Evolutionary conservation across 2,888 invertebrate genomes (phyloP).

Genomic region (Drosophila cracens): DNA sequence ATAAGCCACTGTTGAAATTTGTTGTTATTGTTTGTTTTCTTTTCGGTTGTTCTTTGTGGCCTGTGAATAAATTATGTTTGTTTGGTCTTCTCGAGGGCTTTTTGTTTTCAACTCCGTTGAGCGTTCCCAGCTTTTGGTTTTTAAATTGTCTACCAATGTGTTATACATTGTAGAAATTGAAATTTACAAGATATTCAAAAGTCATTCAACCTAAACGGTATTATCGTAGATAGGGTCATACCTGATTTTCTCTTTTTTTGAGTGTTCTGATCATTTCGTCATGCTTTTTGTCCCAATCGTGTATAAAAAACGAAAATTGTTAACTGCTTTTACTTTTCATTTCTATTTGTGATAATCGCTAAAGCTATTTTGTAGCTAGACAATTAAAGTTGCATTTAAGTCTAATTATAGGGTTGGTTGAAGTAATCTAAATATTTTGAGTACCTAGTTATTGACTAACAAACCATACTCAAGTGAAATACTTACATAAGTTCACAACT

Average conservation of each 20-base stretch:
- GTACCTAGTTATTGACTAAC: too few relatives aligned
- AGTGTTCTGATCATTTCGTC: constrained; percentile 39
- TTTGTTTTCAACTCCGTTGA: constrained; percentile 22
- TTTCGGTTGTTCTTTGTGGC: constrained; percentile 19
- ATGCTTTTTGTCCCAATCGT: constrained; percentile 19
- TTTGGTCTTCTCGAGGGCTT: constrained; percentile 42
- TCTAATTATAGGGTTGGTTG: neutral
- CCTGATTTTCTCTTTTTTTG: constrained; percentile 47
- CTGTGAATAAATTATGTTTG: constrained; percentile 49
- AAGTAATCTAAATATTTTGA: neutral
- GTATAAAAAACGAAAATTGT: constrained; percentile 9
- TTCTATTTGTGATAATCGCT: constrained; percentile 6
- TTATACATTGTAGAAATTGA: constrained; percentile 60
- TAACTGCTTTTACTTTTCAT: constrained; percentile 56
- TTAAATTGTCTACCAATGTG: neutral
- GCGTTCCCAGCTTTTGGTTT: constrained; percentile 19
- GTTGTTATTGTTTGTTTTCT: constrained; percentile 37
- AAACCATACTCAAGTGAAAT: neutral
- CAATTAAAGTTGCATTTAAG: neutral
- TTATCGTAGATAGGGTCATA: constrained; percentile 34
- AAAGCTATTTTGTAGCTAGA: neutral
- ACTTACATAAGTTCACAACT: neutral
- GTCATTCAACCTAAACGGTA: constrained; percentile 73
- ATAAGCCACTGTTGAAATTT: constrained; percentile 6
- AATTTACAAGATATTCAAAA: constrained; percentile 53